Percentiles rank a stretch among this genome's conserved stretches.
Evolutionary conservation across 2,888 invertebrate genomes (phyloP).

Genomic region (Phasia obesa): DNA sequence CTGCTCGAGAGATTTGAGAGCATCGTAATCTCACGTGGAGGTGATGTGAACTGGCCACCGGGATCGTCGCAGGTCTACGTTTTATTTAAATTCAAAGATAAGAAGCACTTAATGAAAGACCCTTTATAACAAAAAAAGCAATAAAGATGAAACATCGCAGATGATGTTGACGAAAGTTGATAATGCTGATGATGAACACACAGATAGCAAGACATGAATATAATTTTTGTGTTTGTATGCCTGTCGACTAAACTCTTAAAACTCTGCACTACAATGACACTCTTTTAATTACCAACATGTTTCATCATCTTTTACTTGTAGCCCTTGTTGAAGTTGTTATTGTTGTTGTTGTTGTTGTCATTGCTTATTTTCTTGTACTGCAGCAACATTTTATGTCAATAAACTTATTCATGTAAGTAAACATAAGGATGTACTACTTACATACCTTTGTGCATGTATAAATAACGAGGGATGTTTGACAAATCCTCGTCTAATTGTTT

Average conservation of each 20-base stretch:
- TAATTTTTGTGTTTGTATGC: slow-evolving; percentile 6
- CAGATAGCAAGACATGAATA: neutral
- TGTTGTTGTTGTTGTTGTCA: neutral
- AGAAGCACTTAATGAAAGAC: no score
- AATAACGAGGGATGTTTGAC: slow-evolving; percentile 22
- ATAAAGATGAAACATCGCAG: slow-evolving; percentile 19
- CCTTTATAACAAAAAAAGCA: slow-evolving; percentile 44
- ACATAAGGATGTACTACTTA: slow-evolving; percentile 26
- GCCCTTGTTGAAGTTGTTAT: slow-evolving; percentile 4
- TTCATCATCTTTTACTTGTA: slow-evolving; percentile 44
- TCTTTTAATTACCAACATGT: slow-evolving; percentile 69
- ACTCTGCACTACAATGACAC: slow-evolving; percentile 61
- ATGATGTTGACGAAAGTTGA: slow-evolving; percentile 47
- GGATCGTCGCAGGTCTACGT: no score
- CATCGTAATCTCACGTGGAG: no score
- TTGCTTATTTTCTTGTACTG: slow-evolving; percentile 41
- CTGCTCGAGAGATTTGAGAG: no score
- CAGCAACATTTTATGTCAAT: slow-evolving; percentile 64
- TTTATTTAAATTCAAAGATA: no score
- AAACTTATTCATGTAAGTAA: slow-evolving; percentile 52
- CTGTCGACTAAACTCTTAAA: slow-evolving; percentile 49
- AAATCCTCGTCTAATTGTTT: neutral
- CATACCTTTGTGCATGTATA: slow-evolving; percentile 5
- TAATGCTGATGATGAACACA: slow-evolving; percentile 30
- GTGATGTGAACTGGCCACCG: no score